A percentile compares a stretch with the other conserved stretches of the same genome.
phyloP scores from a whole-genome alignment of 1,140 invertebrate genomes.

The Manduca sexta region DNA sequence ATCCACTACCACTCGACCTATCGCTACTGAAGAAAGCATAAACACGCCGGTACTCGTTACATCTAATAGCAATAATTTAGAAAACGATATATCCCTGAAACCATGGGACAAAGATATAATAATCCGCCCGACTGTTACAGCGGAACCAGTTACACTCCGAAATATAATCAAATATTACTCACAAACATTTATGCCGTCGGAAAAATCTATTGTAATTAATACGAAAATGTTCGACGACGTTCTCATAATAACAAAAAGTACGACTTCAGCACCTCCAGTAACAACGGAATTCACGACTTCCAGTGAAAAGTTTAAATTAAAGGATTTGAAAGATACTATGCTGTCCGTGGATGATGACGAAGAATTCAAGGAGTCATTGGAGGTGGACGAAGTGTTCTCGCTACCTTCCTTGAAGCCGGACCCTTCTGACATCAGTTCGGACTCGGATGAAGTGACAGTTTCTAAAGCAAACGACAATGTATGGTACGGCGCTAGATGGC shows the following conservation, averaged over 20 bases:
- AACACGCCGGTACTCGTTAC: constrained; percentile 39
- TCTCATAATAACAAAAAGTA: constrained; percentile 50
- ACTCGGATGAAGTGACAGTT: constrained; percentile 63
- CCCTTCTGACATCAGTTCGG: constrained; percentile 19
- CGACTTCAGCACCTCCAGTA: constrained; percentile 28
- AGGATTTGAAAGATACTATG: constrained; percentile 56
- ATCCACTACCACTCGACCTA: constrained; percentile 36
- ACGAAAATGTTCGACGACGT: constrained; percentile 47
- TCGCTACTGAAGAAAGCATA: constrained; percentile 40
- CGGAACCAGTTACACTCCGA: constrained; percentile 40
- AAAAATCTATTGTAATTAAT: constrained; percentile 31
- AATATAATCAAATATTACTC: constrained; percentile 47
- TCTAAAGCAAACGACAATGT: constrained; percentile 45
- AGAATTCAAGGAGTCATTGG: constrained; percentile 61
- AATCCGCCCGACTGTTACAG: constrained; percentile 48
- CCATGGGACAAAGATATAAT: constrained; percentile 58
- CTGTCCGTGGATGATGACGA: constrained; percentile 63
- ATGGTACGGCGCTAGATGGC: constrained; percentile 72
- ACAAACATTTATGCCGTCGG: constrained; percentile 34
- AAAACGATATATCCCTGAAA: constrained; percentile 49
- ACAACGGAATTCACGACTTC: constrained; percentile 33
- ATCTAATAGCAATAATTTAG: constrained; percentile 36
- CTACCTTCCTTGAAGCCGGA: constrained; percentile 53
- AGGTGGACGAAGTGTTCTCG: constrained; percentile 65
- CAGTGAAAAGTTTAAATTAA: constrained; percentile 39